Conservation (phyloP, 2,113 vertebrate genomes). For the Euleptes europaea region DNA sequence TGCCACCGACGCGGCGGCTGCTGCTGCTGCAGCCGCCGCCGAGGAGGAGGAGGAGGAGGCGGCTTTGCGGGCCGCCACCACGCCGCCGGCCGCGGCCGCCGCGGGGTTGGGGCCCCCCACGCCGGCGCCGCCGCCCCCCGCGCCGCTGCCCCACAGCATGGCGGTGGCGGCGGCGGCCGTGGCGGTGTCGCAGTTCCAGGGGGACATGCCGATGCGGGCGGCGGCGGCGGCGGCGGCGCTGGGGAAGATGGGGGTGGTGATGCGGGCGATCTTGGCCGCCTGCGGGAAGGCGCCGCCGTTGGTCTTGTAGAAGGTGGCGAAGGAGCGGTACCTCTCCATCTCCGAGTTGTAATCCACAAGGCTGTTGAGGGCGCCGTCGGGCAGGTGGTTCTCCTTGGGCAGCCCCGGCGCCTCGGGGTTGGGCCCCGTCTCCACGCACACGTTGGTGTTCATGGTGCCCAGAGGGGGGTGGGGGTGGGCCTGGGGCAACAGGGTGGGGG, state of each 20-base stretch:
- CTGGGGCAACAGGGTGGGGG: conserved; percentile 56
- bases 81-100: conserved; percentile 82
- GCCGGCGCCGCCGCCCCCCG: conserved; percentile 56
- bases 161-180: conserved; percentile 80
- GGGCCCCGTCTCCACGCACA: conserved; percentile 91
- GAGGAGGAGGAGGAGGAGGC: neutral
- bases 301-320: conserved; percentile 93
- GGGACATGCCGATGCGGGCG: conserved; percentile 93
- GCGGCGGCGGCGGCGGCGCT: conserved; percentile 85
- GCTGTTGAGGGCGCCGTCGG: conserved; percentile 91
- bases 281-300: conserved; percentile 92
- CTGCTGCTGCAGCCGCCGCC: neutral
- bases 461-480: conserved; percentile 69
- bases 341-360: conserved; percentile 97
- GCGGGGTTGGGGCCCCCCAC: conserved; percentile 35
- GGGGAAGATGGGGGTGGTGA: conserved; percentile 94
- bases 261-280: conserved; percentile 93
- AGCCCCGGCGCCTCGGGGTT: conserved; percentile 87
- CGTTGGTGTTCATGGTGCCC: conserved; percentile 91
- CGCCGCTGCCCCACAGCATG: conserved; percentile 74
- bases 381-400: conserved; percentile 92
- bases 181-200: conserved; percentile 93
- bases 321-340: conserved; percentile 95
- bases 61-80: conserved; percentile 68
- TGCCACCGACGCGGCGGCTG: conserved; percentile 3